phyloP scores from a whole-genome alignment of 2,797 vertebrate species.

The Labroides dimidiatus region DNA sequence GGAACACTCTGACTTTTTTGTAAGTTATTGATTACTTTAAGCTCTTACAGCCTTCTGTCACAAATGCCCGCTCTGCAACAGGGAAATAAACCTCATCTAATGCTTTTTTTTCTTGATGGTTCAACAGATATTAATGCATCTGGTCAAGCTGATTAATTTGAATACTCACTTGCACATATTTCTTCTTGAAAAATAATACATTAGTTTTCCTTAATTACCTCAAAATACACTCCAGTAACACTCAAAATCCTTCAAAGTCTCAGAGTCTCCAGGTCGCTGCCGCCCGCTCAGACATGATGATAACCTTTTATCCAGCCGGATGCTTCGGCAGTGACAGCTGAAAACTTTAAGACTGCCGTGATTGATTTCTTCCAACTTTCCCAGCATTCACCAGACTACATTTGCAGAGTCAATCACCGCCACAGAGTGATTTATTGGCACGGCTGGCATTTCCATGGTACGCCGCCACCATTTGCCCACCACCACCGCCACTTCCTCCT shows the following conservation, averaged over 20 bases:
- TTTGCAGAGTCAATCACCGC: constrained; percentile 77
- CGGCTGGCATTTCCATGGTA: constrained; percentile 74
- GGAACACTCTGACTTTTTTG: too few species aligned
- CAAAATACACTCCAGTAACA: neutral
- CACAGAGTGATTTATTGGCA: constrained; percentile 76
- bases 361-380: constrained; percentile 72
- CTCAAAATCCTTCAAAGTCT: constrained; percentile 14
- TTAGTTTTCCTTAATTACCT: constrained; percentile 1
- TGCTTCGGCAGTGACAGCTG: constrained; percentile 31
- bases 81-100: too few species aligned
- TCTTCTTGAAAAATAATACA: neutral
- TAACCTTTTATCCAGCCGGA: constrained; percentile 62
- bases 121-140: too few species aligned
- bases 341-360: constrained; percentile 64
- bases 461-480: constrained; percentile 41
- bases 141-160: neutral
- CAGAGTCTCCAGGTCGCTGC: constrained; percentile 33
- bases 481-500: constrained; percentile 27
- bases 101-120: too few species aligned
- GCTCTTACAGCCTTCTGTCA: too few species aligned
- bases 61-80: neutral
- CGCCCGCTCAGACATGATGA: constrained; percentile 37
- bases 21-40: too few species aligned
- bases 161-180: neutral
- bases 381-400: constrained; percentile 60